Conservation (phyloP, 1,140 invertebrate species). For the Pseudomyrmex pallidus region DNA sequence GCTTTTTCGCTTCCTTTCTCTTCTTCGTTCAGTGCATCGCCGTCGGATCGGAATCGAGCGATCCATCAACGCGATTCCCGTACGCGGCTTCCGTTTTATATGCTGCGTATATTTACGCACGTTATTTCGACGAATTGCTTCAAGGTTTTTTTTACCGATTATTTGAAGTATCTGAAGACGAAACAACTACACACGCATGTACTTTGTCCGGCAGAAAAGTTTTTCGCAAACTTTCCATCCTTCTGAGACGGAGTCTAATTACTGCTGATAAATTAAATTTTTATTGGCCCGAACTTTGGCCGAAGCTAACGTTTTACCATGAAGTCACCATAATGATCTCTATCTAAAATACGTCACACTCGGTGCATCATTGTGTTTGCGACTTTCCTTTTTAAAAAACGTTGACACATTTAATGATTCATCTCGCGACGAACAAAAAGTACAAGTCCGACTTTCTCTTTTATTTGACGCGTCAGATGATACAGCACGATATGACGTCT, state of each 20-base stretch:
- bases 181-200: too few species aligned
- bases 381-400: too few species aligned
- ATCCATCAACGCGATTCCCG: constrained; percentile 28
- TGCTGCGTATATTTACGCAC: constrained; percentile 1
- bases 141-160: not conserved
- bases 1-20: not conserved
- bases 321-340: too few species aligned
- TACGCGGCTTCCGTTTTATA: not conserved
- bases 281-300: too few species aligned
- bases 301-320: too few species aligned
- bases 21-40: not conserved
- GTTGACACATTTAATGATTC: too few species aligned
- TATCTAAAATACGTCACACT: too few species aligned
- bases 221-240: too few species aligned
- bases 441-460: constrained; percentile 64
- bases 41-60: not conserved
- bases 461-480: constrained; percentile 42
- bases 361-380: too few species aligned
- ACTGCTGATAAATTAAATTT: too few species aligned
- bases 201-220: too few species aligned
- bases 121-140: constrained; percentile 22
- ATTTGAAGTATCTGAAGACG: not conserved
- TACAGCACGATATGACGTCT: constrained; percentile 24
- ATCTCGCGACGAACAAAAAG: not conserved
- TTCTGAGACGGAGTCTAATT: too few species aligned